Evolutionary conservation across 2,888 invertebrate genomes (phyloP), one percentile per base, ranked within the genome.

Genomic region (Trissonchulus latispiculum): DNA sequence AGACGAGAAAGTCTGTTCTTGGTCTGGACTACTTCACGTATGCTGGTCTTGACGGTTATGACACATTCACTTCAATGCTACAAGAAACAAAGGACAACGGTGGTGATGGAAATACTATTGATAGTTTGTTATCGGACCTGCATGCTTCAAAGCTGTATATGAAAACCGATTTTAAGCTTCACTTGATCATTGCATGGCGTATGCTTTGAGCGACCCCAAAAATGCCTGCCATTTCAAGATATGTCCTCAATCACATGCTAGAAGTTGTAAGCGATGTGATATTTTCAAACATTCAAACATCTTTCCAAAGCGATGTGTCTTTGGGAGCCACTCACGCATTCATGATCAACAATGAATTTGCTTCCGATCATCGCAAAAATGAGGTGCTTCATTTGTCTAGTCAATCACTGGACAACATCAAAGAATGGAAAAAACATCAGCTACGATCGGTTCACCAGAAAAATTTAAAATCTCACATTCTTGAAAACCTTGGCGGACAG

Each of bases 21-120:
- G 36, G 68, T 8, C 68, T 68, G 8, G 68, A 68, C 36, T 68
- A 68, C n/a, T 33, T 32, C 33, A 68, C 68, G 8, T 68, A 68
- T 35, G 36, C 31, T 29, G 68, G 36, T 8, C 2, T 68, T 3
- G 36, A 29, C 2, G 68, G 32, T 15, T 32, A 32, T 15, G 68
- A 68, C 36, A 29, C 32, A 29, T n/a, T 68, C 15, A 62, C 8
- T 32, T 3, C 3, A 8, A 8, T 68, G 23, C 2, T 68, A n/a
- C 32, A 68, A 3, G 2, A 3, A 32, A 2, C 33, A 8, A 29
- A 15, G 8, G 68, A 23, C 2, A 29, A 32, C n/a, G 36, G 23
- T 68, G 36, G 15, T 8, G 31, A 68, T 31, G 68, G 36, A 68
- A 68, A 68, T 8, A 33, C 8, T 15, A 35, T 18, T 8, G 8